Evolutionary conservation across 1,140 invertebrate species (phyloP).

Genomic region (Calephelis nemesis): DNA sequence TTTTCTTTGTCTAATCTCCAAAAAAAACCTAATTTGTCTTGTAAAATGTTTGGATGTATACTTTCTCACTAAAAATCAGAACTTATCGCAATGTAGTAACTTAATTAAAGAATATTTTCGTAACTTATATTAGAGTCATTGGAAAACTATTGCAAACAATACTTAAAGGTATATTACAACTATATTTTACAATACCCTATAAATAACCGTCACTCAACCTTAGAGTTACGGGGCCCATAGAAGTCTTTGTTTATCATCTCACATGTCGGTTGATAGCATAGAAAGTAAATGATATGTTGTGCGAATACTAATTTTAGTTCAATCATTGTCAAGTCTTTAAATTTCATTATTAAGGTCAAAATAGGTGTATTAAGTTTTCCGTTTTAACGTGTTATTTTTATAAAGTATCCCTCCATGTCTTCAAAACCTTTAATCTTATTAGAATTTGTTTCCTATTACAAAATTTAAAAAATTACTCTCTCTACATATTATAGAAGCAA

Average conservation of each 20-base stretch:
- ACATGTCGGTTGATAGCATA: conserved; percentile 22
- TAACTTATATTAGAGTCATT: conserved; percentile 12
- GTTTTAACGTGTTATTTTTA: too few species aligned
- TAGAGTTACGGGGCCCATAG: conserved; percentile 4
- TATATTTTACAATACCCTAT: conserved; percentile 15
- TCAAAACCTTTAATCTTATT: too few species aligned
- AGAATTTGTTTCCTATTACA: too few species aligned
- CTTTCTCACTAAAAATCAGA: not conserved
- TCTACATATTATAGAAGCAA: too few species aligned
- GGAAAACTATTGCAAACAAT: conserved; percentile 15
- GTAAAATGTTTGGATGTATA: too few species aligned
- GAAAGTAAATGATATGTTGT: conserved; percentile 12
- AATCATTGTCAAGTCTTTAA: not conserved
- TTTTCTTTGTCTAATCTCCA: too few species aligned
- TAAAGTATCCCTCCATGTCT: too few species aligned
- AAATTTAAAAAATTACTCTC: too few species aligned
- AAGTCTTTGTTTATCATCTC: conserved; percentile 29
- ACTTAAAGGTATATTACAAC: conserved; percentile 11
- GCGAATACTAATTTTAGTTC: not conserved
- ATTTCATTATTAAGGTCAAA: too few species aligned
- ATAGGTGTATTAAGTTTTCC: too few species aligned
- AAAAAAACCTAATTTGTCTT: too few species aligned
- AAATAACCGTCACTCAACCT: not conserved
- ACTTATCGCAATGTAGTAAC: not conserved
- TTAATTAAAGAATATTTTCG: not conserved